phyloP scores from a whole-genome alignment of 1,140 invertebrate species.

The Drosophila elegans region DNA sequence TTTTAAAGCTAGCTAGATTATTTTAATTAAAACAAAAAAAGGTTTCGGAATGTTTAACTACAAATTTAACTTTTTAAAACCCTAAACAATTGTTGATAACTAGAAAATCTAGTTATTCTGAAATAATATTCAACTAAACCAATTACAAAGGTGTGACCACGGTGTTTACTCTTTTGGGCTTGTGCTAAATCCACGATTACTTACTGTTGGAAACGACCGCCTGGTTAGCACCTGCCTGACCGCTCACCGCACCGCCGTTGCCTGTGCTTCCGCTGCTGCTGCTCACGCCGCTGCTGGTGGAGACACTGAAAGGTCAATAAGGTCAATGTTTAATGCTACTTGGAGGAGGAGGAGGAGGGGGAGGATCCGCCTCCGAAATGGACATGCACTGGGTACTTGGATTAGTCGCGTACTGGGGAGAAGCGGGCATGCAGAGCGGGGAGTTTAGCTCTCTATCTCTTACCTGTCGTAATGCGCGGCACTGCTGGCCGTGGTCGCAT shows the following conservation, averaged over 20 bases:
- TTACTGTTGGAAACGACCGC: constrained; percentile 86
- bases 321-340: constrained; percentile 3
- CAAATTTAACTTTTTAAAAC: too few species aligned
- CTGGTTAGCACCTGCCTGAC: constrained; percentile 64
- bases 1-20: too few species aligned
- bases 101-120: too few species aligned
- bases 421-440: constrained; percentile 22
- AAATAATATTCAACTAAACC: too few species aligned
- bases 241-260: constrained; percentile 64
- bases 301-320: constrained; percentile 63
- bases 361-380: background rate
- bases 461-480: constrained; percentile 81
- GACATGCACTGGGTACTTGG: background rate
- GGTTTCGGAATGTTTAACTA: too few species aligned
- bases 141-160: background rate
- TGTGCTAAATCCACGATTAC: constrained; percentile 8
- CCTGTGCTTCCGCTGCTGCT: constrained; percentile 84
- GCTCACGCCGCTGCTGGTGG: constrained; percentile 86
- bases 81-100: too few species aligned
- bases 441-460: constrained; percentile 20
- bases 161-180: background rate
- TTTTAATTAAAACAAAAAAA: too few species aligned
- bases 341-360: too few species aligned
- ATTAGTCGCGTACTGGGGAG: constrained; percentile 21
- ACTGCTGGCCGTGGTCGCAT: constrained; percentile 66